Percentiles rank a stretch among this genome's conserved stretches.
phyloP scores from a whole-genome alignment of 1,140 invertebrate genomes.

The Triops longicaudatus region DNA sequence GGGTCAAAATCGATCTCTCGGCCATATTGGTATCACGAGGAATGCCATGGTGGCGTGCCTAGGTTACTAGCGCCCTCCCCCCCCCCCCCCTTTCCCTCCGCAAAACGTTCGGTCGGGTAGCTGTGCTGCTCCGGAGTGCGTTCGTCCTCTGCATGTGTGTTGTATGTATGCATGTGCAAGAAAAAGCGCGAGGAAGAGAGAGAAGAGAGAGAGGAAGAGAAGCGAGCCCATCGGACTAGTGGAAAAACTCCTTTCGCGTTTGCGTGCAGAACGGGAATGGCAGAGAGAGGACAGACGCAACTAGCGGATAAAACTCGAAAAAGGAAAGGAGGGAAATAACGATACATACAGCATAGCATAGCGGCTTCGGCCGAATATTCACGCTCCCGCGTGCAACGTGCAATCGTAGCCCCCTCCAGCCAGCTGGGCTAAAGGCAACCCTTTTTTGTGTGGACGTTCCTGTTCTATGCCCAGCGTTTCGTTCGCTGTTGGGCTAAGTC shows the following conservation, averaged over 20 bases:
- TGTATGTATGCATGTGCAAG: not conserved
- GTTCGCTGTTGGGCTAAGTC: not conserved
- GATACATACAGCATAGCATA: not conserved
- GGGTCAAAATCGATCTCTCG: slow-evolving; percentile 1
- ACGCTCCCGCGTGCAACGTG: slow-evolving; percentile 13
- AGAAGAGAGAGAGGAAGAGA: too few species aligned
- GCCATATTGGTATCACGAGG: slow-evolving; percentile 11
- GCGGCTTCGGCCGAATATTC: not conserved
- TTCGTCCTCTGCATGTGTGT: too few species aligned
- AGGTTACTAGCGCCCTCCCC: not conserved
- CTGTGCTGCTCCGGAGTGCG: too few species aligned
- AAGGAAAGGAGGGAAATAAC: not conserved
- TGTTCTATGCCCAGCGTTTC: not conserved
- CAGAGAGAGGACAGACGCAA: slow-evolving; percentile 7
- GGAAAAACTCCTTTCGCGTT: not conserved
- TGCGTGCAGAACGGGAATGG: not conserved
- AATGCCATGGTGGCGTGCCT: not conserved
- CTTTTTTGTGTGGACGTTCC: not conserved
- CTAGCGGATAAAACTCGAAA: not conserved
- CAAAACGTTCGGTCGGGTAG: too few species aligned
- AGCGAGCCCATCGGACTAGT: not conserved
- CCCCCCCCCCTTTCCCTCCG: too few species aligned
- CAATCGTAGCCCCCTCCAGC: slow-evolving; percentile 9
- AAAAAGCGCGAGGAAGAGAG: not conserved
- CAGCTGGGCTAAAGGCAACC: not conserved